Evolutionary conservation across 1,140 invertebrate genomes (phyloP).

Genomic region (Brachionus rotundiformis): DNA sequence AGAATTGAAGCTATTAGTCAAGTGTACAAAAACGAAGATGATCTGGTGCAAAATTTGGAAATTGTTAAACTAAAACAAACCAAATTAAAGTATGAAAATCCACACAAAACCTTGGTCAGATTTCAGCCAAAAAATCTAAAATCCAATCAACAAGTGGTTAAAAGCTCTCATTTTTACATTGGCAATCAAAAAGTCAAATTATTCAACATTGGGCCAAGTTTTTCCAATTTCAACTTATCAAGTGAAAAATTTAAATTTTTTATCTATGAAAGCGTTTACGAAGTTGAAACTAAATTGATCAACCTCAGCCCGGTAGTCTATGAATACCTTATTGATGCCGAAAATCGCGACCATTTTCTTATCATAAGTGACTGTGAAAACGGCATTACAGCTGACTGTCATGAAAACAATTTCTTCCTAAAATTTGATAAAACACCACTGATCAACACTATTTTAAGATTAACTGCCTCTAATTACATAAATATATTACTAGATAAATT

Average conservation of each 20-base stretch:
- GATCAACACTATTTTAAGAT: not conserved
- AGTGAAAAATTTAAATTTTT: conserved; percentile 8
- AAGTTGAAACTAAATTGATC: not conserved
- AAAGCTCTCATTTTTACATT: not conserved
- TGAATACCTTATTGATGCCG: not conserved
- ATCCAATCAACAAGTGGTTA: not conserved
- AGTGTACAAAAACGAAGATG: not conserved
- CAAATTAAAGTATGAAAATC: not conserved
- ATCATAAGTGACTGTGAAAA: not conserved
- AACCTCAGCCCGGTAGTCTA: not conserved
- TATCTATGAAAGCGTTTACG: not conserved
- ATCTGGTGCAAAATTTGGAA: not conserved
- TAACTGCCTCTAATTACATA: not conserved
- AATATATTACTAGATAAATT: not conserved
- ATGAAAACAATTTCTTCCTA: not conserved
- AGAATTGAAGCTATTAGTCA: not conserved
- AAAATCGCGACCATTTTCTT: not conserved
- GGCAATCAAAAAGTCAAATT: not conserved
- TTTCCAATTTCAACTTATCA: not conserved
- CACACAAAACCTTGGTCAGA: not conserved
- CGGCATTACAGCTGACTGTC: not conserved
- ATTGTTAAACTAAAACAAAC: not conserved
- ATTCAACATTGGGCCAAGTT: not conserved
- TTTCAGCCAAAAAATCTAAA: not conserved
- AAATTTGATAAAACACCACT: not conserved